Conservation (phyloP, 2,888 invertebrate species). For the Mesorhabditis sp. region DNA sequence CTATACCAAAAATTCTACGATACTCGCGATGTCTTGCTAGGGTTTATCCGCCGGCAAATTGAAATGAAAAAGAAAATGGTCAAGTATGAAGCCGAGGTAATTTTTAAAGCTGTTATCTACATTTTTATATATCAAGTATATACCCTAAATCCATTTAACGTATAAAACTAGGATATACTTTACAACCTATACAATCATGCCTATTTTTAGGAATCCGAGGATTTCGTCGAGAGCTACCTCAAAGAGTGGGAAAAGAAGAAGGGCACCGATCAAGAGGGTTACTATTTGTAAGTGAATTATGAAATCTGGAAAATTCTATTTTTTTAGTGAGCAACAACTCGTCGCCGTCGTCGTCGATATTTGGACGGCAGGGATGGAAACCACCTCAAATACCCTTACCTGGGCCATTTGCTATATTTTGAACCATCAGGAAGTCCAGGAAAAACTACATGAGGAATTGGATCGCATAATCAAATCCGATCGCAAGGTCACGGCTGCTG, state of each 20-base stretch:
- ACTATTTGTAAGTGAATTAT: background rate
- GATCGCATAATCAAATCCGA: constrained; percentile 32
- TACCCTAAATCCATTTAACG: too few relatives aligned
- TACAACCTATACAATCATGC: background rate
- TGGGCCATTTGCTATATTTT: constrained; percentile 23
- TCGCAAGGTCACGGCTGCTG: constrained; percentile 21
- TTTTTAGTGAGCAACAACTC: constrained; percentile 20
- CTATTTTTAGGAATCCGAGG: constrained; percentile 16
- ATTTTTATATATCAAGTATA: too few relatives aligned
- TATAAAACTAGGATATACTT: too few relatives aligned
- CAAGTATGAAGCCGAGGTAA: constrained; percentile 8
- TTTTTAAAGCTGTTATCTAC: too few relatives aligned
- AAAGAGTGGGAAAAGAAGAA: constrained; percentile 22
- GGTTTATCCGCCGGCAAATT: constrained; percentile 27
- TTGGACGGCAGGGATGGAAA: constrained; percentile 41
- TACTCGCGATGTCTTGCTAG: constrained; percentile 15
- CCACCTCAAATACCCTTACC: constrained; percentile 23
- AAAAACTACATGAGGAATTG: constrained; percentile 29
- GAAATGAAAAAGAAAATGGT: constrained; percentile 21
- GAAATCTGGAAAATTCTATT: background rate
- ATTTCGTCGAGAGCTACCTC: constrained; percentile 22
- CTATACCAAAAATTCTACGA: too few relatives aligned
- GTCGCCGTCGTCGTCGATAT: constrained; percentile 32
- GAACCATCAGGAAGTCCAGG: constrained; percentile 23
- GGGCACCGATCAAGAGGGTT: constrained; percentile 14